Evolutionary conservation across 2,113 vertebrate species (phyloP).

Genomic region (Raja brachyura): DNA sequence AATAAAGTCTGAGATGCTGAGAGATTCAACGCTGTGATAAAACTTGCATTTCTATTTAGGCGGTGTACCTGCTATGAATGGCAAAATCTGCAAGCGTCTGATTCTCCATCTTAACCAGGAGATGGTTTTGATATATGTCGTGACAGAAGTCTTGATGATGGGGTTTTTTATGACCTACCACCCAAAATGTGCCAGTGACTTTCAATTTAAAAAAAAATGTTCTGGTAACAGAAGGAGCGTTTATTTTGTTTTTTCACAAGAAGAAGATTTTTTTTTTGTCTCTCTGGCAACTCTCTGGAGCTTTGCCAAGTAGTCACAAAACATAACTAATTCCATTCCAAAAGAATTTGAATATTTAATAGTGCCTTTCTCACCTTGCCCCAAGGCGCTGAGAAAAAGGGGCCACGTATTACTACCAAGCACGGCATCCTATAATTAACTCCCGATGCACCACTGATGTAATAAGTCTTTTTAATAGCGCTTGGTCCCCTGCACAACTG

Average conservation of each 20-base stretch:
- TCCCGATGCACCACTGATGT: background rate
- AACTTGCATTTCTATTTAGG: no score
- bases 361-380: background rate
- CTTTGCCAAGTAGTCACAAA: background rate
- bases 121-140: no score
- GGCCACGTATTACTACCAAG: background rate
- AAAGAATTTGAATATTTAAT: background rate
- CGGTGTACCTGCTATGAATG: no score
- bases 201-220: background rate
- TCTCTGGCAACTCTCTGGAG: background rate
- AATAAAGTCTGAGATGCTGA: background rate
- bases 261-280: background rate
- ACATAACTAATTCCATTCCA: background rate
- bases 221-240: background rate
- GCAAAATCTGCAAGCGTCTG: no score
- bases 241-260: background rate
- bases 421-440: background rate
- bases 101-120: no score
- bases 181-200: background rate
- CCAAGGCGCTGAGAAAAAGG: background rate
- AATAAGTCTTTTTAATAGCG: constrained; percentile 1
- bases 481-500: background rate
- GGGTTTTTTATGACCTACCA: no score
- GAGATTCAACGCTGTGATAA: no score
- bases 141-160: no score